Conservation (phyloP, 2,888 invertebrate genomes). For the Heliconius ismenius region DNA sequence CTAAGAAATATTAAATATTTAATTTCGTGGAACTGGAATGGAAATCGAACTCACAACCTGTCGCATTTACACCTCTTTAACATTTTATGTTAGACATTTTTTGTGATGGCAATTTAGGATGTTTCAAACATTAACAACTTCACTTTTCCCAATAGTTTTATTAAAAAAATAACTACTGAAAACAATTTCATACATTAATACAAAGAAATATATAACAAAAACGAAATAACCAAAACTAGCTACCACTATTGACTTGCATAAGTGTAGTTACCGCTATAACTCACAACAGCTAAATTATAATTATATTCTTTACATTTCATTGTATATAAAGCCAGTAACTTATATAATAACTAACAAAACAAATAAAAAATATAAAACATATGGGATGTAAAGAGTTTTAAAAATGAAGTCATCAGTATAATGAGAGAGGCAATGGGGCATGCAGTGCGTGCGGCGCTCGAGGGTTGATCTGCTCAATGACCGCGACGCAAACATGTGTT, state of each 20-base stretch:
- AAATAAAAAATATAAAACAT: constrained; percentile 20
- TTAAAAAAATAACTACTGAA: too few relatives aligned
- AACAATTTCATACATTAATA: not conserved
- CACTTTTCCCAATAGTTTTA: too few relatives aligned
- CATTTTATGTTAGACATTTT: too few relatives aligned
- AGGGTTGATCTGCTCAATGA: constrained; percentile 40
- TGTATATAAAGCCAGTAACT: not conserved
- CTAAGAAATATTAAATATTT: too few relatives aligned
- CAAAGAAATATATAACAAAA: not conserved
- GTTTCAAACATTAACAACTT: not conserved
- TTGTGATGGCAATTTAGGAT: not conserved
- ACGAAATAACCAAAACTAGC: not conserved
- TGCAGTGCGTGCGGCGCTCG: constrained; percentile 46
- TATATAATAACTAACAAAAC: constrained; percentile 11
- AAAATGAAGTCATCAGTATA: constrained; percentile 61
- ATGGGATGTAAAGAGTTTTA: constrained; percentile 46
- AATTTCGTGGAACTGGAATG: too few relatives aligned
- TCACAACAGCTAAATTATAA: too few relatives aligned
- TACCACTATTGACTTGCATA: too few relatives aligned
- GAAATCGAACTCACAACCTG: too few relatives aligned
- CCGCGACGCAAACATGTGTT: constrained; percentile 42
- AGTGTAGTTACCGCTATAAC: too few relatives aligned
- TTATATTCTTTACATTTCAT: too few relatives aligned
- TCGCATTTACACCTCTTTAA: too few relatives aligned
- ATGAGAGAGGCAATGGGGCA: constrained; percentile 57